Conservation (phyloP, 2,888 invertebrate genomes). For the Spatulosminthurus flaviceps region DNA sequence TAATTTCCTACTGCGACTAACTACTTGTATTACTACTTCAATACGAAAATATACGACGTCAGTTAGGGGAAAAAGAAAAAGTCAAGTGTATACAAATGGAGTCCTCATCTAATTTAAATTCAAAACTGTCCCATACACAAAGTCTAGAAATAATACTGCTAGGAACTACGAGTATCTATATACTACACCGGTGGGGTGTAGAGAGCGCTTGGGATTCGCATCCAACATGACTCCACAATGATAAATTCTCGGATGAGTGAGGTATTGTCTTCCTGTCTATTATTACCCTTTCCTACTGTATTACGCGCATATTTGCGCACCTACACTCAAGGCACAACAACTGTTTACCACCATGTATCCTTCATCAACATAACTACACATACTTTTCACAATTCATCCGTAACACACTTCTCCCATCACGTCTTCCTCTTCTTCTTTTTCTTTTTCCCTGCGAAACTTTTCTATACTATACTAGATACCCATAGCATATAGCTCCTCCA, state of each 20-base stretch:
- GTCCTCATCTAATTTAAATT: conserved; percentile 9
- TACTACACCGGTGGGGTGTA: too few relatives aligned
- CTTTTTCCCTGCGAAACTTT: too few relatives aligned
- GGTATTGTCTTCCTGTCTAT: conserved; percentile 1
- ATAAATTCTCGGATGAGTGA: not conserved
- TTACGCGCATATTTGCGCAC: not conserved
- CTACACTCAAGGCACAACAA: not conserved
- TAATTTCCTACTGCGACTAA: too few relatives aligned
- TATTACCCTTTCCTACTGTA: not conserved
- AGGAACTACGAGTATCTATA: too few relatives aligned
- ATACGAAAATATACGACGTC: not conserved
- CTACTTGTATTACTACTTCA: too few relatives aligned
- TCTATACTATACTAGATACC: too few relatives aligned
- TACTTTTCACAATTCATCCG: too few relatives aligned
- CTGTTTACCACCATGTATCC: not conserved
- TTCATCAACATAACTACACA: too few relatives aligned
- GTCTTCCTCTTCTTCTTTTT: too few relatives aligned
- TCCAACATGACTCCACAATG: not conserved
- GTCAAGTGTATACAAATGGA: conserved; percentile 3
- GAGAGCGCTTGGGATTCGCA: not conserved
- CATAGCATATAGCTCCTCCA: too few relatives aligned
- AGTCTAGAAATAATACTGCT: too few relatives aligned
- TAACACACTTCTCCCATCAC: too few relatives aligned
- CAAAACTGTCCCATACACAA: not conserved
- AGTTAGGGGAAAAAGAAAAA: not conserved